A percentile compares a stretch with the other conserved stretches of the same genome.
Conservation (phyloP, 2,113 vertebrate species). For the Steatornis caripensis region DNA sequence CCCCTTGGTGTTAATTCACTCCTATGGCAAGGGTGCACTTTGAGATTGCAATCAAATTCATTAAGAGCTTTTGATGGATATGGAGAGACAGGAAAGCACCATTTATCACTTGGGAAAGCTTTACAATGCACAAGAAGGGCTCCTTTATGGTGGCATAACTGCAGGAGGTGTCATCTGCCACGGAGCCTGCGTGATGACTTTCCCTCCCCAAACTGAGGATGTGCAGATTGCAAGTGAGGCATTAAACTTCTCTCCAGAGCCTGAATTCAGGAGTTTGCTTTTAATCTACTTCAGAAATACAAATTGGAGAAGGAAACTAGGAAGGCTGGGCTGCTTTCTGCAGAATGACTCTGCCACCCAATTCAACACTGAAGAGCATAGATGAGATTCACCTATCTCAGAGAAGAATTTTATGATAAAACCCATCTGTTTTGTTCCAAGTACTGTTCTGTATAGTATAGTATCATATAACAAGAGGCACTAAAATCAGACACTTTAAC, state of each 20-base stretch:
- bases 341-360: not conserved
- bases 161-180: constrained; percentile 15
- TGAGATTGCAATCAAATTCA: not conserved
- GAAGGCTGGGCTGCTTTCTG: not conserved
- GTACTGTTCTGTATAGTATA: not conserved
- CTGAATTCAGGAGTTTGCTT: not conserved
- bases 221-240: not conserved
- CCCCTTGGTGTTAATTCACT: not conserved
- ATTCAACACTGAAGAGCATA: not conserved
- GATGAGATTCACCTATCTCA: not conserved
- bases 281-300: not conserved
- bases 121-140: not conserved
- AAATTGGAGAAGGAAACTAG: not conserved
- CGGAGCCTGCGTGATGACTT: not conserved
- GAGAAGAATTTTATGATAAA: not conserved
- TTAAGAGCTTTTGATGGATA: constrained; percentile 40
- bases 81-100: not conserved
- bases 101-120: constrained; percentile 5
- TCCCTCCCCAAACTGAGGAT: not conserved
- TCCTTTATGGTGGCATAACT: not conserved
- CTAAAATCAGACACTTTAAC: not conserved
- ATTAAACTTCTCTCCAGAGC: not conserved
- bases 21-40: constrained; percentile 6
- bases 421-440: not conserved
- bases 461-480: not conserved